Conservation (phyloP, 2,113 vertebrate genomes). For the Crotophaga sulcirostris region DNA sequence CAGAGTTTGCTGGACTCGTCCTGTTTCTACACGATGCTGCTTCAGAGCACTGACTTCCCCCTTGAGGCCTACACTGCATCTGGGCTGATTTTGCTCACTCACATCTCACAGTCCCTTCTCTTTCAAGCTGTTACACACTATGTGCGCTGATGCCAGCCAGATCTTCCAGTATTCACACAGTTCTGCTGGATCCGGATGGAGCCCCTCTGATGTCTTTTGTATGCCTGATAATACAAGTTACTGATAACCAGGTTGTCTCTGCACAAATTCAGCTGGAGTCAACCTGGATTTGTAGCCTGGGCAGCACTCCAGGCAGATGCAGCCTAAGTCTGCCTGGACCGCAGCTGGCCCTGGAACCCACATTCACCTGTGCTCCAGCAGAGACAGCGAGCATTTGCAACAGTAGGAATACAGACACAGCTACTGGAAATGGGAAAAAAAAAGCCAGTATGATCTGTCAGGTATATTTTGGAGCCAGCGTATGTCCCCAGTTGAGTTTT, state of each 20-base stretch:
- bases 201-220: background rate
- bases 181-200: background rate
- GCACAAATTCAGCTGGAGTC: background rate
- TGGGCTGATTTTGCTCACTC: background rate
- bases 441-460: background rate
- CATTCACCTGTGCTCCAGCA: slow-evolving; percentile 29
- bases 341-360: background rate
- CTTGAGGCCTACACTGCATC: background rate
- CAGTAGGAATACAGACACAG: background rate
- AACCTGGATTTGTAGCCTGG: background rate
- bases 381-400: background rate
- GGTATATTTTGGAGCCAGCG: background rate
- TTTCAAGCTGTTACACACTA: background rate
- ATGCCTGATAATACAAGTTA: background rate
- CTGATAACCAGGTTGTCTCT: slow-evolving; percentile 1
- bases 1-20: background rate
- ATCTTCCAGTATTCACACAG: background rate
- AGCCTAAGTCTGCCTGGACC: background rate
- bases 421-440: background rate
- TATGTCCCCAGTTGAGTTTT: background rate
- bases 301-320: slow-evolving; percentile 9
- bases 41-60: background rate
- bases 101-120: background rate
- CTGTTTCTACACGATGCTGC: background rate
- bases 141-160: background rate